A percentile compares a stretch with the other conserved stretches of the same genome.
These are phyloP conservation scores for Platysternon megacephalum DNA, from an alignment of 2,113 vertebrate species.

Conservation along the genomic window DNA sequence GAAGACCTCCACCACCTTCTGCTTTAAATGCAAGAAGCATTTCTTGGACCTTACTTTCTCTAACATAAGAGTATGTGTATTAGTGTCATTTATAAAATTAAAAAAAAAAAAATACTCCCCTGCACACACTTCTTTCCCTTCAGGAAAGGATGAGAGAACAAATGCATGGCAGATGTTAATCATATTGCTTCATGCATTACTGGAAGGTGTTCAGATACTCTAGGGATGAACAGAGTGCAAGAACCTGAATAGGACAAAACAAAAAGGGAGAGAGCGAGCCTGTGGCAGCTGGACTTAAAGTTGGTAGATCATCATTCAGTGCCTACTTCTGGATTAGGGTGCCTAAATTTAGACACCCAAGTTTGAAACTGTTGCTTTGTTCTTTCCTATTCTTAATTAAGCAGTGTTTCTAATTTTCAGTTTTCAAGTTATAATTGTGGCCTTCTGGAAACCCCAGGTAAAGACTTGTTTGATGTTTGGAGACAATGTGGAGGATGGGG, in stretches of 20 bases:
- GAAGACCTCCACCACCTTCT: neutral
- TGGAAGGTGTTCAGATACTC: neutral
- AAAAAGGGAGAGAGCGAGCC: neutral
- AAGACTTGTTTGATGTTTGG: fast-evolving
- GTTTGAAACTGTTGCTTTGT: fast-evolving
- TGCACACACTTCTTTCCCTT: neutral
- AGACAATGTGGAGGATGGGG: fast-evolving
- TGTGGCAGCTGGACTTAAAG: neutral
- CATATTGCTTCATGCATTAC: neutral
- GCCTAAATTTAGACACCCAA: fast-evolving
- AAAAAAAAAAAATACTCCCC: neutral
- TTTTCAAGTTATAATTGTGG: neutral
- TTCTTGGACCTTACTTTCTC: neutral
- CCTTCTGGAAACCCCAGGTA: fast-evolving
- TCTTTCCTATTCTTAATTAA: fast-evolving
- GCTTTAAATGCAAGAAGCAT: neutral
- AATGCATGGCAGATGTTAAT: neutral
- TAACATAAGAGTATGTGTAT: neutral
- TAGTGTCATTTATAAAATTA: neutral
- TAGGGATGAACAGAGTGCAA: neutral
- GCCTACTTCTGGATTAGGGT: neutral
- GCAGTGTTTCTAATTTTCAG: fast-evolving
- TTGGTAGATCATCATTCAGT: neutral
- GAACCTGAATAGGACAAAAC: neutral
- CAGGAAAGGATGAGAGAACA: neutral